Base-by-base conservation (phyloP, 2,113 vertebrate genomes). In the Austrofundulus limnaeus region DNA sequence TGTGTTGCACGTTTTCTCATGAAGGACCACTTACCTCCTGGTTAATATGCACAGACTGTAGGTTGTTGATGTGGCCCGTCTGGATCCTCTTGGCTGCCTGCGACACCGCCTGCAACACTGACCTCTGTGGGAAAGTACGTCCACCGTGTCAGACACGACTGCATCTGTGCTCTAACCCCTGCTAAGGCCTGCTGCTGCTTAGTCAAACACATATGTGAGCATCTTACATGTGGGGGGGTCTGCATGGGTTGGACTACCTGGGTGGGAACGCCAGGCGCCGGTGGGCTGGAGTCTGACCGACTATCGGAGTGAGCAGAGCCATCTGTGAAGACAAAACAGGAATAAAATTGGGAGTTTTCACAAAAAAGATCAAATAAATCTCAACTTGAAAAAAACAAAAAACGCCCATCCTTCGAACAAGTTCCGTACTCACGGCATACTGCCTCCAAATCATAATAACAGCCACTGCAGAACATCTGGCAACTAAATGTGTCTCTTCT, bases 211-310 rank as follows among this genome's bases (percentile, higher is more conserved):
- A 3, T 19, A 21, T 46, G 67, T 56, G 8, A 41, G 49, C 16
- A 11, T 67, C 52, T 81, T 92, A 96, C 95, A 94, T 95, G 95
- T 75, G 93, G 87, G 5, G 89, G 74, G 19, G 89, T 90, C 80
- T 95, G 94, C 69, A 94, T 92, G 67, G 94, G 93, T 61, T 95
- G 95, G 19, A 95, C 94, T 77, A 94, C 95, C 78, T 95, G 95
- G 25, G 95, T 93, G 0, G 95, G 94, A 41, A 95, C 93, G 12
- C 91, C 91, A 0, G 92, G 90, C 5, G 93, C 89, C 24, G 94
- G 89, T 0, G 94, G 92, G 76, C 93, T 95, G 74, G 94, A 93
- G 80, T 95, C 95, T 0, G 94, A 94, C 70, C 93, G 88, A 0
- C 94, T 94, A 80, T 96, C 95, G 66, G 94, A 93, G 75, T 94